Evolutionary conservation across 2,797 vertebrate species (phyloP), one percentile per base, ranked within the genome.

Genomic region (Ctenosaura bakeri): DNA sequence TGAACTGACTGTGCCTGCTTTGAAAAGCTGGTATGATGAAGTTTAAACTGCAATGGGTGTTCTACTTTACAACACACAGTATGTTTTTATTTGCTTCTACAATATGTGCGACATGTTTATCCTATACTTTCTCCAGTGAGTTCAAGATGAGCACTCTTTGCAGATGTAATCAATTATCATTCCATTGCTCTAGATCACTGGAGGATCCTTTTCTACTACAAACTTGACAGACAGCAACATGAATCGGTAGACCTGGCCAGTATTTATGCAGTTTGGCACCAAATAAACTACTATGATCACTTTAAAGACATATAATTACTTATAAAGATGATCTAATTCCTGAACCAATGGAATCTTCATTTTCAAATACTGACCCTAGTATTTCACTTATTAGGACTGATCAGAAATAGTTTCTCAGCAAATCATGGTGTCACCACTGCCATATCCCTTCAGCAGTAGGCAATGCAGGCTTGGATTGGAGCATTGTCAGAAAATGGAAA

Each of bases 251-350:
- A 29, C 35, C 32, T 46, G 10, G 9, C 18, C 1, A 66, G n/a
- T 35, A 20, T 46, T 52, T 16, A 66, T 6, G 18, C 3, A 56
- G 71, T 0, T 18, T 88, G 84, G 24, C 81, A 84, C 71, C 90
- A 77, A 88, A 77, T n/a, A 85, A 50, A 91, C 22, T 29, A 29
- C 42, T 71, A 88, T 82, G 69, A 88, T 78, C 26, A 85, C 9
- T 86, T 13, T 42, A 32, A 86, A 71, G 54, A 85, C 42, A 42
- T 66, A 29, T 89, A 3, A 16, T 2, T 38, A 38, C 35, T 83
- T 62, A 87, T 76, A 95, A 90, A 90, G 88, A 26, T 16, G 50
- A 54, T 29, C 9, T 87, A 85, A 46, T 88, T 87, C 77, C 52
- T 59, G 54, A 69, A 50, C 74, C 35, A 10, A 77, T 88, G 85